Base-by-base conservation (phyloP, 2,888 invertebrate genomes). In the Callyntrura sp. region DNA sequence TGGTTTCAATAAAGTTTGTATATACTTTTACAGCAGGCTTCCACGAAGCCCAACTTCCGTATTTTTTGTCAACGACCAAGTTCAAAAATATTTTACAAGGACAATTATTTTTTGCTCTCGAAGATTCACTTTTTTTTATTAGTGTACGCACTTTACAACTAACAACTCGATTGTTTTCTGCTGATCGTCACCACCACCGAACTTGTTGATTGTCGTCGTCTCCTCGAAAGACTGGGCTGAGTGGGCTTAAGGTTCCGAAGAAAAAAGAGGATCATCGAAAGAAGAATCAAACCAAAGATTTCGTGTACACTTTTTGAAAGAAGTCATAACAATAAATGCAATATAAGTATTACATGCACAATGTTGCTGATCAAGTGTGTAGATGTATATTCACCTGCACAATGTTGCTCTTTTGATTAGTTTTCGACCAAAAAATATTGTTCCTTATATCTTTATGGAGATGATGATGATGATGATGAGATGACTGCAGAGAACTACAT, bases 181-280 rank as follows among this genome's bases (percentile, higher is more conserved):
- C 11, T 28, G 65, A 14, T 65, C 14, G 14, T 65, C 65, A 70
- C 70, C 9, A 70, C 6, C 6, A 70, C 6, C 6, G 45, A 43
- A 70, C 70, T 70, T 70, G 70, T 70, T 70, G 70, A 70, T 60
- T 60, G 81, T n/a, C 55, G 48, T 45, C 55, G 68, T 70, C 55
- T n/a, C 28, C 12, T 73, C 73, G 55, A 76, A 43, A 60, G 85
- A 85, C 85, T 76, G 76, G 48, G 48, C 57, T 60, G 8, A 28
- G 45, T 55, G 35, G 11, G 28, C 14, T 55, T 73, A 28, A 68
- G 73, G 48, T 57, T 43, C 73, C 28, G 85, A 85, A 17, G 51
- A 51, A 84, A 57, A 55, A 85, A 85, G 70, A 28, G 28, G 70
- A 70, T 45, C 28, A 55, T 78, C 51, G 25, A 70, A 35, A 35